Evolutionary conservation across 2,888 invertebrate genomes (phyloP).

Genomic region (Eristalis pertinax): DNA sequence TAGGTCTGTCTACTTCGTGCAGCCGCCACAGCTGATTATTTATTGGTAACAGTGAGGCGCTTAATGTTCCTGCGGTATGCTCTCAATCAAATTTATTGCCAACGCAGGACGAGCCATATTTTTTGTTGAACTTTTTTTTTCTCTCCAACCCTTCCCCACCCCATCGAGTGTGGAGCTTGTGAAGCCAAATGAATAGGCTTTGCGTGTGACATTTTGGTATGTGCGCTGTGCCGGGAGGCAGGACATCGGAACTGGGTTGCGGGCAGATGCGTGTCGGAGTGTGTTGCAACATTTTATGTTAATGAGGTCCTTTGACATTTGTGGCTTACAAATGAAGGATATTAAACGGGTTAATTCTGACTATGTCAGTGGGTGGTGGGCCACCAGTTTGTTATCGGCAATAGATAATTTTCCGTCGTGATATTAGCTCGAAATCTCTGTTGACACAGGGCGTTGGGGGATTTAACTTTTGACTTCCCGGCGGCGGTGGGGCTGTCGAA

Average conservation of each 20-base stretch:
- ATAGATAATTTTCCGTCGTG: background rate
- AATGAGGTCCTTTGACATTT: conserved; percentile 57
- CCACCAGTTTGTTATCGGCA: background rate
- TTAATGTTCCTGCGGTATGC: conserved; percentile 59
- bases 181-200: conserved; percentile 38
- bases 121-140: background rate
- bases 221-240: background rate
- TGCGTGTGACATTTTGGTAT: conserved; percentile 54
- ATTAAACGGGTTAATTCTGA: conserved; percentile 39
- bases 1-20: background rate
- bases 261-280: conserved; percentile 17
- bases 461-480: background rate
- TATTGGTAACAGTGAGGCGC: conserved; percentile 50
- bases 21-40: conserved; percentile 32
- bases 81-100: conserved; percentile 65
- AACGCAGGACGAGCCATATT: conserved; percentile 25
- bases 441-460: background rate
- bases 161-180: background rate
- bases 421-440: conserved; percentile 2
- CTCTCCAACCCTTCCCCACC: background rate
- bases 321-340: conserved; percentile 36
- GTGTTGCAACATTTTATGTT: conserved; percentile 53
- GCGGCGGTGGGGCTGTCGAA: background rate
- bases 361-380: conserved; percentile 6
- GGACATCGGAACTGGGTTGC: background rate